Evolutionary conservation across 2,797 vertebrate species (phyloP), one percentile per base, ranked within the genome.

Genomic region (Coracias cyanogaster): DNA sequence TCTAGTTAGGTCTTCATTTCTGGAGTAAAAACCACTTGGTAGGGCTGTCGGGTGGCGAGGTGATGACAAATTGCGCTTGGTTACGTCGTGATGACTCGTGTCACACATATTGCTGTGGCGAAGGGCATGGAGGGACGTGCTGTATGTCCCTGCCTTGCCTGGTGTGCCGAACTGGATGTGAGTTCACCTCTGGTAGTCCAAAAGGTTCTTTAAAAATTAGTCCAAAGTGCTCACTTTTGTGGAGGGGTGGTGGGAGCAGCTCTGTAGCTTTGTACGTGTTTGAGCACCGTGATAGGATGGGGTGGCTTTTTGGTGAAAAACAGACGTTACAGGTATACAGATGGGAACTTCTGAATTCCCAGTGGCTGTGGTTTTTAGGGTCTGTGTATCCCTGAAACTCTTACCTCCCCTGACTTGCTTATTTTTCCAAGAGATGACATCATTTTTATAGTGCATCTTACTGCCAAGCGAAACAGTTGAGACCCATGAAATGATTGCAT

Each of bases 391-490:
- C 25, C 37, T 83, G 58, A 82, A 91, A 84, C 12, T 71, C 48
- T 88, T 73, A 66, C 51, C 29, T 73, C 39, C n/a, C 54, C n/a
- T 55, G 79, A 24, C 39, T 92, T 43, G 48, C 64, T 29, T 49
- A 17, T 93, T 89, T 94, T 89, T 95, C 83, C 71, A 94, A 80
- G 72, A 83, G 41, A 41, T 62, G 51, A 70, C 84, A 77, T 95
- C 3, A 83, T 89, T 97, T 95, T 89, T 43, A 77, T 95, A 94
- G 74, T 54, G 51, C 46, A 17, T 78, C 26, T 90, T 69, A 55
- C 17, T 89, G 89, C 93, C 95, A 96, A 96, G 65, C 76, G 82
- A 95, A 97, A 89, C 60, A 93, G 78, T 87, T 62, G 46, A 95
- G 91, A 51, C 94, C 83, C 70, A 89, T 52, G 2, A 93, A 95